Evolutionary conservation across 1,140 invertebrate genomes (phyloP), one percentile per base, ranked within the genome.

Genomic region (Drosophila quadrilineata): DNA sequence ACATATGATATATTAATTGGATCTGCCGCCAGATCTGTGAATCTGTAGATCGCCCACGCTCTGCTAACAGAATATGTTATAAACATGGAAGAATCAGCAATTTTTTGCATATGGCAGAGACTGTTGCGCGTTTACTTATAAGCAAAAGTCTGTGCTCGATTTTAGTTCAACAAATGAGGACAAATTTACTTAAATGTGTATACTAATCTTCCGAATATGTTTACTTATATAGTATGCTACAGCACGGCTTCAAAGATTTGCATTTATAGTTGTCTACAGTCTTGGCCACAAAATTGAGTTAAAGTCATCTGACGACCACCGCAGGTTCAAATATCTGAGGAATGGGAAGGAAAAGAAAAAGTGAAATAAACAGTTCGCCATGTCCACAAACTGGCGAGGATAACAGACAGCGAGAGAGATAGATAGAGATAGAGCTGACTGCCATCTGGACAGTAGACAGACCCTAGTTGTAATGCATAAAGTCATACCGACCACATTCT

Each of bases 161-260:
- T 46, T 21, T 19, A 43, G 28, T 24, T 48, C 26, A 60, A 28
- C 56, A 80, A 75, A 80, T 71, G 75, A 80, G 71, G 66, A 79
- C 75, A 79, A 79, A 66, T 75, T 71, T 48, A 53, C 52, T 70
- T 71, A n/a, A n/a, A n/a, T n/a, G n/a, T n/a, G n/a, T n/a, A n/a
- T n/a, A n/a, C n/a, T n/a, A n/a, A n/a, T n/a, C n/a, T n/a, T n/a
- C n/a, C n/a, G n/a, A n/a, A n/a, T n/a, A n/a, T n/a, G n/a, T n/a
- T n/a, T n/a, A n/a, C n/a, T n/a, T n/a, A n/a, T n/a, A n/a, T n/a
- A n/a, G n/a, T n/a, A n/a, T n/a, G n/a, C n/a, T n/a, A n/a, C n/a
- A n/a, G n/a, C n/a, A n/a, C n/a, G n/a, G n/a, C n/a, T n/a, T n/a
- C n/a, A n/a, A n/a, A n/a, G n/a, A n/a, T n/a, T n/a, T n/a, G n/a